Evolutionary conservation across 2,888 invertebrate genomes (phyloP).

Genomic region (Pseudococcus longispinus): DNA sequence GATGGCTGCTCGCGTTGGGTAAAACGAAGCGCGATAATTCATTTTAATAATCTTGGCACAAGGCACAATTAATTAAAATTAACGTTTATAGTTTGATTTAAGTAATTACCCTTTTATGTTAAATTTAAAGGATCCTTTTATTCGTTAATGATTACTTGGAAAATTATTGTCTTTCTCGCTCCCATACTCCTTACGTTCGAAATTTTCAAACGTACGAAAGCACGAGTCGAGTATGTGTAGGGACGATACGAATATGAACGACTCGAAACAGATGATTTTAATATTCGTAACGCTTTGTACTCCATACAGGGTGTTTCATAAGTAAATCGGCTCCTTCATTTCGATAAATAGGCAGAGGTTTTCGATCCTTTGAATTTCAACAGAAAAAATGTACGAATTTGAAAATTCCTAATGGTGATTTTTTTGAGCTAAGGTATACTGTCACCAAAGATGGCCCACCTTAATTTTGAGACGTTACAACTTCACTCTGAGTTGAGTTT

Average conservation of each 20-base stretch:
- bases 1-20: background rate
- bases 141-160: slow-evolving; percentile 20
- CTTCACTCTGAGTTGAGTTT: too few relatives aligned
- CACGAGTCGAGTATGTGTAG: background rate
- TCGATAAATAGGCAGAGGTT: too few relatives aligned
- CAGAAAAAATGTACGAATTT: too few relatives aligned
- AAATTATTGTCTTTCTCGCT: slow-evolving; percentile 7
- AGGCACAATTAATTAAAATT: slow-evolving; percentile 44
- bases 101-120: slow-evolving; percentile 45
- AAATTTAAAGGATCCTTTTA: slow-evolving; percentile 36
- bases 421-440: too few relatives aligned
- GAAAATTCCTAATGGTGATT: too few relatives aligned
- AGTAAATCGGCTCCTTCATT: too few relatives aligned
- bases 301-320: too few relatives aligned
- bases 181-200: background rate
- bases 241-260: background rate
- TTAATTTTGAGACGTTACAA: too few relatives aligned
- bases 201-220: too few relatives aligned
- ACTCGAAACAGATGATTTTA: background rate
- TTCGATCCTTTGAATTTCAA: too few relatives aligned
- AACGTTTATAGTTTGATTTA: slow-evolving; percentile 40
- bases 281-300: background rate
- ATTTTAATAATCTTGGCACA: slow-evolving; percentile 42
- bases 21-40: slow-evolving; percentile 39
- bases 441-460: too few relatives aligned